Percentiles rank a stretch among this genome's conserved stretches.
phyloP scores from a whole-genome alignment of 2,113 vertebrate genomes.

The Pseudorectes ferrugineus region DNA sequence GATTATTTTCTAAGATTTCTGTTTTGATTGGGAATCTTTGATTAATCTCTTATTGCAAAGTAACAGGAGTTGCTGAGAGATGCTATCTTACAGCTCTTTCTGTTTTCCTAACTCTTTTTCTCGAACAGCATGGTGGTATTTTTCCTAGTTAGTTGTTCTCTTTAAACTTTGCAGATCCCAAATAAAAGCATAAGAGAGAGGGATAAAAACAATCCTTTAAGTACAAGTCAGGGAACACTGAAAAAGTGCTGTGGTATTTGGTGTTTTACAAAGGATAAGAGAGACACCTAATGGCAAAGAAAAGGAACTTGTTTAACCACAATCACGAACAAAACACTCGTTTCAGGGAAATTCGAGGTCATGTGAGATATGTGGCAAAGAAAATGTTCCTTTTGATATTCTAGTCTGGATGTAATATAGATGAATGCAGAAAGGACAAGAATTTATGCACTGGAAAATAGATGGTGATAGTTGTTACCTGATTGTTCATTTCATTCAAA shows the following conservation, averaged over 20 bases:
- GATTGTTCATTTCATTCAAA: neutral
- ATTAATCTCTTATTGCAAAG: neutral
- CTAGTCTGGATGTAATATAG: neutral
- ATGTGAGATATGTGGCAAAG: neutral
- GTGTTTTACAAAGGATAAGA: slow-evolving; percentile 42
- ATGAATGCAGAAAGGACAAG: neutral
- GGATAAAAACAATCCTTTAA: neutral
- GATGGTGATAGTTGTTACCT: neutral
- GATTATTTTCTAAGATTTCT: too few relatives aligned
- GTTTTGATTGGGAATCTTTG: neutral
- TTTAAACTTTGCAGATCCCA: neutral
- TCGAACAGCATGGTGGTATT: neutral
- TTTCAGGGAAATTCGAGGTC: neutral
- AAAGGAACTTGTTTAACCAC: neutral
- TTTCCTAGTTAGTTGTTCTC: neutral
- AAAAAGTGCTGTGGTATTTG: neutral
- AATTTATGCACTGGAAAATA: neutral
- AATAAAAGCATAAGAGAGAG: neutral
- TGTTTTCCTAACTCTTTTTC: neutral
- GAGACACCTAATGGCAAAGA: slow-evolving; percentile 69
- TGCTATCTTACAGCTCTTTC: rapidly evolving
- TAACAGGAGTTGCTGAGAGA: neutral
- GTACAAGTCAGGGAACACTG: neutral
- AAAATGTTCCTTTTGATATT: neutral
- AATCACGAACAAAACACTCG: neutral